These are phyloP conservation scores for Lepus townsendii DNA, from an alignment of 2,797 vertebrate species.

Conservation along the genomic window DNA sequence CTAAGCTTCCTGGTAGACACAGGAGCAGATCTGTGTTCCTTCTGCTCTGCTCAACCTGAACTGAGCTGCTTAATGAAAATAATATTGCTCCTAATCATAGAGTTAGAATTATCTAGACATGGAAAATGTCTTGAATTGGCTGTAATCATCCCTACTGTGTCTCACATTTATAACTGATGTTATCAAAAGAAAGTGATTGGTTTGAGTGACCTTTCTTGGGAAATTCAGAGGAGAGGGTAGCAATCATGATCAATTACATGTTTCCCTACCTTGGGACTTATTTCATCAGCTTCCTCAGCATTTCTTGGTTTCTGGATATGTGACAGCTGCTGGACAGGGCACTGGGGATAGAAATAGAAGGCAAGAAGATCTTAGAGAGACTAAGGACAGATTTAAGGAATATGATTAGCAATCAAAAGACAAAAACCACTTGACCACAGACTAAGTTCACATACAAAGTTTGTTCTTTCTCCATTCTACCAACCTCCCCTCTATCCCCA, in stretches of 20 bases:
- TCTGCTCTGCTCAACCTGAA: background rate
- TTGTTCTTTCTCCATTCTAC: background rate
- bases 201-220: background rate
- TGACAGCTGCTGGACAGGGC: background rate
- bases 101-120: background rate
- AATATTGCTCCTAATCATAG: background rate
- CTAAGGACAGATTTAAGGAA: background rate
- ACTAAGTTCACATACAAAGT: background rate
- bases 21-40: too few relatives aligned
- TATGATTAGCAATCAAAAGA: background rate
- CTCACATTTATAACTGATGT: background rate
- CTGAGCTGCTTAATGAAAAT: background rate
- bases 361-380: background rate
- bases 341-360: background rate
- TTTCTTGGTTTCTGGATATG: background rate
- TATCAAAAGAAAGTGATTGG: background rate
- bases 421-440: background rate
- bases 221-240: background rate
- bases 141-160: background rate
- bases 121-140: background rate
- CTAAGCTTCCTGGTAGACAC: background rate
- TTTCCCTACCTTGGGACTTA: background rate
- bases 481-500: fast-evolving
- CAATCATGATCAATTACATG: background rate
- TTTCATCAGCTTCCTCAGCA: background rate